Evolutionary conservation across 1,140 invertebrate genomes (phyloP).

Genomic region (Neocloeon triangulifer): DNA sequence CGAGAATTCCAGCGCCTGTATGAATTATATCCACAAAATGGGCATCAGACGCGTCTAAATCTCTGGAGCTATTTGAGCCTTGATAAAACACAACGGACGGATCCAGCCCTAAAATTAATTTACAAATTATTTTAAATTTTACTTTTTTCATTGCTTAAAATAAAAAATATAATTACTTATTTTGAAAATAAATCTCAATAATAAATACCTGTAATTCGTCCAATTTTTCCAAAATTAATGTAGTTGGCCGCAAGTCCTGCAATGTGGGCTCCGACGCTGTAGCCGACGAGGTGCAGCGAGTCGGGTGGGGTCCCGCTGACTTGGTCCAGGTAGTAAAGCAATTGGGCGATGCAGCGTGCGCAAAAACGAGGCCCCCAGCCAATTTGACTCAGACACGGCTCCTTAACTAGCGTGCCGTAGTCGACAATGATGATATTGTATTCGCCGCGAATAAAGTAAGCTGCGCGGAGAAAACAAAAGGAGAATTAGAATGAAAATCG

Average conservation of each 20-base stretch:
- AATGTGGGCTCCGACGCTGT: constrained; percentile 68
- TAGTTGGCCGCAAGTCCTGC: constrained; percentile 59
- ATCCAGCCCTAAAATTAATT: constrained; percentile 38
- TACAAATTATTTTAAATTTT: constrained; percentile 4
- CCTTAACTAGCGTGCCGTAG: constrained; percentile 52
- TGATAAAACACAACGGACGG: constrained; percentile 59
- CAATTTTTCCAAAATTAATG: constrained; percentile 42
- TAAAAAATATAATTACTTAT: constrained; percentile 2
- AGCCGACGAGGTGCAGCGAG: constrained; percentile 55
- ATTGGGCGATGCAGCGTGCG: constrained; percentile 55
- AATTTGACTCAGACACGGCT: constrained; percentile 60
- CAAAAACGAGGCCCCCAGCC: constrained; percentile 62
- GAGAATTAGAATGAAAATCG: not conserved
- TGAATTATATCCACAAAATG: constrained; percentile 74
- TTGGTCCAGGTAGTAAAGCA: constrained; percentile 42
- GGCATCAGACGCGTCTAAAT: constrained; percentile 64
- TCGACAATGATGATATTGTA: constrained; percentile 77
- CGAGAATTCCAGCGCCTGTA: constrained; percentile 59
- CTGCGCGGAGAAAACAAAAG: too few species aligned
- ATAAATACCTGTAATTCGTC: constrained; percentile 50
- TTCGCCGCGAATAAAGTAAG: constrained; percentile 52
- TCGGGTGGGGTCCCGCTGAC: constrained; percentile 29
- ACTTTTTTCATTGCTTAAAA: too few species aligned
- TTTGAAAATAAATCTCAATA: constrained; percentile 1
- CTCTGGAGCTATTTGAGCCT: constrained; percentile 50